These are phyloP conservation scores for Xanthia togata DNA, from an alignment of 2,888 invertebrate species.

Conservation along the genomic window DNA sequence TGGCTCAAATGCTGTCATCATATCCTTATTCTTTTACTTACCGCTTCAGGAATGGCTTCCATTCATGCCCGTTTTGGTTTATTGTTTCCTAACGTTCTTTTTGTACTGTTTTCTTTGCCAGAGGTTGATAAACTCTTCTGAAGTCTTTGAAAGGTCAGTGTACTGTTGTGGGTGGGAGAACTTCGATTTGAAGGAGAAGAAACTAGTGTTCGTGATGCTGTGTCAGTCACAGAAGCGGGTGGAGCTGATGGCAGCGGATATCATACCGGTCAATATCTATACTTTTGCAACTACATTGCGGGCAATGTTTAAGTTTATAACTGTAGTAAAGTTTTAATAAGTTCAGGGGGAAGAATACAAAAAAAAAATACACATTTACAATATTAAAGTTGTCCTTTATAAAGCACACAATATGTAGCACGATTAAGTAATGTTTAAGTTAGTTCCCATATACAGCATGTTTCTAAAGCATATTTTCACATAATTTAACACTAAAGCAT, in stretches of 20 bases:
- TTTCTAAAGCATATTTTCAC: constrained; percentile 22
- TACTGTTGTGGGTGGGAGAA: constrained; percentile 87
- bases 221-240: constrained; percentile 81
- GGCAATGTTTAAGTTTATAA: constrained; percentile 83
- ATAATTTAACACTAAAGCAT: background rate
- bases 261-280: constrained; percentile 84
- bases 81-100: constrained; percentile 82
- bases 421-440: background rate
- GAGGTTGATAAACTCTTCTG: constrained; percentile 79
- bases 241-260: constrained; percentile 81
- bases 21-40: constrained; percentile 80
- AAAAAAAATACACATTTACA: background rate
- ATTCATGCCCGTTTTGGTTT: constrained; percentile 78
- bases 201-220: constrained; percentile 77
- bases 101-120: constrained; percentile 85
- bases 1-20: constrained; percentile 79
- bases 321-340: constrained; percentile 79
- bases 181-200: constrained; percentile 77
- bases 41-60: constrained; percentile 77
- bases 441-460: background rate
- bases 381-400: background rate
- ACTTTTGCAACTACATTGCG: constrained; percentile 84
- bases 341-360: background rate
- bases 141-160: constrained; percentile 79
- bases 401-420: constrained; percentile 6